These are phyloP conservation scores for Plagodis dolabraria DNA, from an alignment of 2,888 invertebrate species.

Conservation along the genomic window DNA sequence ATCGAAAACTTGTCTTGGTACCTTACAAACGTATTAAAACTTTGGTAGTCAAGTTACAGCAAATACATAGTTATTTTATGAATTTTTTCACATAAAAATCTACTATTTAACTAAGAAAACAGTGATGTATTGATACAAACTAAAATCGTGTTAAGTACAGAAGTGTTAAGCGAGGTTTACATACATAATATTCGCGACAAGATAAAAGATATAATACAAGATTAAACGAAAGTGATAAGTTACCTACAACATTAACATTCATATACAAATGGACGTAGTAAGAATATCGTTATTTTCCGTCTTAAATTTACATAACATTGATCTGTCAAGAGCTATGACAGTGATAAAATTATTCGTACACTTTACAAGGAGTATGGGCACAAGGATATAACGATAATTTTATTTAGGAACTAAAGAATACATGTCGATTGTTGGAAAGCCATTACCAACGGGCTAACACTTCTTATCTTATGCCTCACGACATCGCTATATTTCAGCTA, in stretches of 20 bases:
- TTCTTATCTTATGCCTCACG: too few relatives aligned
- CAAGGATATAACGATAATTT: too few relatives aligned
- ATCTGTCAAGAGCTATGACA: slow-evolving; percentile 11
- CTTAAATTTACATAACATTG: slow-evolving; percentile 41
- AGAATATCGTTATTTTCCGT: slow-evolving; percentile 41
- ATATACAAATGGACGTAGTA: slow-evolving; percentile 73
- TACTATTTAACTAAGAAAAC: slow-evolving; percentile 12
- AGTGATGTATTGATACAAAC: slow-evolving; percentile 33
- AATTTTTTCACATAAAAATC: slow-evolving; percentile 12
- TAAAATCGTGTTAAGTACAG: slow-evolving; percentile 55
- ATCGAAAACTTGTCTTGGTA: neutral
- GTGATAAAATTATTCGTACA: slow-evolving; percentile 10
- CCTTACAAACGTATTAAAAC: slow-evolving; percentile 19
- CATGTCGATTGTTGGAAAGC: too few relatives aligned
- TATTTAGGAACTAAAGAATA: too few relatives aligned
- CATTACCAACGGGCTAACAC: too few relatives aligned
- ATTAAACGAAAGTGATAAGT: neutral
- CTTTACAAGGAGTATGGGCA: slow-evolving; percentile 2
- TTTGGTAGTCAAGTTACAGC: slow-evolving; percentile 24
- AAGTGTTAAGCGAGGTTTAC: slow-evolving; percentile 42
- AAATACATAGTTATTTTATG: slow-evolving; percentile 20
- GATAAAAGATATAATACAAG: neutral
- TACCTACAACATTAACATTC: slow-evolving; percentile 36
- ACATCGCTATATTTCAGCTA: too few relatives aligned
- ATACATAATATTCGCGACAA: neutral